Base-by-base conservation (phyloP, 2,888 invertebrate genomes). In the Tetramorium bicarinatum region DNA sequence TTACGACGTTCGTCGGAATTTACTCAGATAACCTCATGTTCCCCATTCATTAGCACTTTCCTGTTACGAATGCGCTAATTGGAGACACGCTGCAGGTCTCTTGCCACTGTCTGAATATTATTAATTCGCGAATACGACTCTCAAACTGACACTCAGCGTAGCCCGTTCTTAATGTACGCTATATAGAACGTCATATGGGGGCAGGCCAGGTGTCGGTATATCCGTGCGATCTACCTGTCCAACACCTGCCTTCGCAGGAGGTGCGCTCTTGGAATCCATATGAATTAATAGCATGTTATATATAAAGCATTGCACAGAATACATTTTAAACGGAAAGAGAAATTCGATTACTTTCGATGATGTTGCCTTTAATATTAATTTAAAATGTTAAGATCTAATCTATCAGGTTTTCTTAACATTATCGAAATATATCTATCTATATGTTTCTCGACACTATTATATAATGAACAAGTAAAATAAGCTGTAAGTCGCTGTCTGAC, bases 171-270 rank as follows among this genome's bases (percentile, higher is more conserved):
- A 41, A 4, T 21, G 21, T 18, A 25, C 47, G 13, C 21, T 15
- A 56, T 7, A 25, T 56, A 29, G 62, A 80, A 67, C 85, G 85
- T 86, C 79, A 87, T 88, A 88, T 86, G 88, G 87, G 83, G 84
- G 82, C 72, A 82, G 69, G 75, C 91, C 91, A 91, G 91, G 91
- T 91, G 91, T 87, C 69, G 76, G 61, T 85, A 41, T 88, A 85
- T 83, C 85, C 44, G n/a, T 18, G 62, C 49, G 83, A 87, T 87
- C 85, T 87, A 85, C 85, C 88, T 86, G 80, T 52, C 62, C 66
- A 91, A 84, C 91, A 91, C 91, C 91, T 91, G 91, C 89, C 88
- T 82, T 71, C 64, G 87, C 85, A 85, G 87, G 90, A 88, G 89
- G 88, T 83, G 82, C 25, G 62, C 49, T 82, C 79, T 61, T 84